These are phyloP conservation scores for Drosophila kanekoi DNA, from an alignment of 2,888 invertebrate species.

Conservation along the genomic window DNA sequence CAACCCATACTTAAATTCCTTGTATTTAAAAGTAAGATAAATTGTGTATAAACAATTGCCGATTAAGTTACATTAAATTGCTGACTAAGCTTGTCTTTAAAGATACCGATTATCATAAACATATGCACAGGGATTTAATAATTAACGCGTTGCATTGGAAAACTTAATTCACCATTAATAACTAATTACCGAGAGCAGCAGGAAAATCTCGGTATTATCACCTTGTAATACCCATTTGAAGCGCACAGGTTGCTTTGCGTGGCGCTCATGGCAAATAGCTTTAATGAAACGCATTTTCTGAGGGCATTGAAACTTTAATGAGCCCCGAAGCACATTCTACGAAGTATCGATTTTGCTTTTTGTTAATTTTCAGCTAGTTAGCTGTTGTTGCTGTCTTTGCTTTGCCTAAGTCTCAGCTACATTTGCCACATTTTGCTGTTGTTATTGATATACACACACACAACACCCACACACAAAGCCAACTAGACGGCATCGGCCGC, in stretches of 20 bases:
- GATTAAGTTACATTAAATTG: no score
- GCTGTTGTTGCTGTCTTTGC: slow-evolving; percentile 43
- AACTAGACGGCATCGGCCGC: slow-evolving; percentile 26
- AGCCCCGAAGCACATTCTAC: slow-evolving; percentile 38
- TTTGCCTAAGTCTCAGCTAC: slow-evolving; percentile 28
- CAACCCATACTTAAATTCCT: no score
- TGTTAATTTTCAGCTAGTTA: slow-evolving; percentile 75
- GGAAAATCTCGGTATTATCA: slow-evolving; percentile 37
- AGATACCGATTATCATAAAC: not conserved
- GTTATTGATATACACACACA: slow-evolving; percentile 48
- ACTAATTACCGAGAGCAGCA: slow-evolving; percentile 3
- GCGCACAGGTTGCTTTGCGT: slow-evolving; percentile 12
- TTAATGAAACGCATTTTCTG: slow-evolving; percentile 51
- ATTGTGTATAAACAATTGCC: not conserved
- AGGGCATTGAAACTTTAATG: slow-evolving; percentile 64
- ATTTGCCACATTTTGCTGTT: slow-evolving; percentile 56
- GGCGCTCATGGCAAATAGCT: slow-evolving; percentile 17
- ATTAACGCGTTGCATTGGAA: not conserved
- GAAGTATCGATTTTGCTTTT: slow-evolving; percentile 65
- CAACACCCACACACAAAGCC: slow-evolving; percentile 35
- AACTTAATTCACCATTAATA: slow-evolving; percentile 3
- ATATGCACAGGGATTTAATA: not conserved
- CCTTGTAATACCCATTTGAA: slow-evolving; percentile 3
- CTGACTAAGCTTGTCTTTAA: no score
- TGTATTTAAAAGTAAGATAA: no score